phyloP scores from a whole-genome alignment of 1,140 invertebrate genomes.

The Drosophila elegans region DNA sequence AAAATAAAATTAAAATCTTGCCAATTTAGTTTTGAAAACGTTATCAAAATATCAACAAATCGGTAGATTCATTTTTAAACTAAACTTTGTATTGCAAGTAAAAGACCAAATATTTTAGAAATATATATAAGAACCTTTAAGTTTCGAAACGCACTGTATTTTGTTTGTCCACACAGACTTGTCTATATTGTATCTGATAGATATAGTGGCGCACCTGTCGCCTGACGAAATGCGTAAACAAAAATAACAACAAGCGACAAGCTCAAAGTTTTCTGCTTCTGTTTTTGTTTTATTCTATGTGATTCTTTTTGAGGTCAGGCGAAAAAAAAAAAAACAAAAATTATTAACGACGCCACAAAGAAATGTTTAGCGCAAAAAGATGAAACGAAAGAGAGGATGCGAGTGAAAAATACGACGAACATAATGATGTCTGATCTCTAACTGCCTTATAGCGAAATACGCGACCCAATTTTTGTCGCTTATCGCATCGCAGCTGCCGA shows the following conservation, averaged over 20 bases:
- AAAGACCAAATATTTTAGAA: too few species aligned
- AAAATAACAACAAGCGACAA: conserved; percentile 78
- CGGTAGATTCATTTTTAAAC: too few species aligned
- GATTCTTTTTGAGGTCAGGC: conserved; percentile 72
- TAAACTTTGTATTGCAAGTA: too few species aligned
- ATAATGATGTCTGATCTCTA: conserved; percentile 56
- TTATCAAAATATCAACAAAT: too few species aligned
- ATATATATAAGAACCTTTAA: neutral
- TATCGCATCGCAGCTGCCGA: conserved; percentile 61
- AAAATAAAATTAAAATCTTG: too few species aligned
- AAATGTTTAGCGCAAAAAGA: conserved; percentile 66
- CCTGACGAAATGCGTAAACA: conserved; percentile 71
- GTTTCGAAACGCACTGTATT: conserved; percentile 17
- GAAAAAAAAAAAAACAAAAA: conserved; percentile 24
- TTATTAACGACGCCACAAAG: conserved; percentile 78
- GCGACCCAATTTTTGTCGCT: conserved; percentile 74
- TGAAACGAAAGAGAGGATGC: conserved; percentile 31
- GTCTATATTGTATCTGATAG: conserved; percentile 36
- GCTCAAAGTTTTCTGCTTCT: conserved; percentile 54
- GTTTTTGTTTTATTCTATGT: conserved; percentile 30
- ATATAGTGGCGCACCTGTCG: conserved; percentile 76
- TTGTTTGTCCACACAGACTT: conserved; percentile 14
- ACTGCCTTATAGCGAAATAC: conserved; percentile 70
- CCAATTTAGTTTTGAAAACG: too few species aligned
- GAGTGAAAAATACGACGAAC: conserved; percentile 29